These are phyloP conservation scores for Drosophila melanogaster DNA, from an alignment of 1,140 invertebrate species.

Conservation along the genomic window Release_6_plus_ISO1_MT NT_033777.3:23338001-23338500, in stretches of 20 bases:
- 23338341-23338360: conserved; percentile 12
- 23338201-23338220: conserved; percentile 6
- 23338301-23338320: not conserved
- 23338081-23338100: not conserved
- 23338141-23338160: not conserved
- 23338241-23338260: not conserved
- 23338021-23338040: not conserved
- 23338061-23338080: not conserved
- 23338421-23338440: conserved; percentile 65
- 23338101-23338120: not conserved
- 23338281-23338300: not conserved
- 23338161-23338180: not conserved
- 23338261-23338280: not conserved
- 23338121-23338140: not conserved
- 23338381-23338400: conserved; percentile 33
- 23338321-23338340: not conserved
- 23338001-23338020: not conserved
- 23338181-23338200: not conserved
- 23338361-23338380: conserved; percentile 29
- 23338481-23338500: conserved; percentile 37
- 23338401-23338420: conserved; percentile 63
- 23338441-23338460: not conserved
- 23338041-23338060: not conserved
- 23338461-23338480: conserved; percentile 25
- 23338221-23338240: not conserved